Evolutionary conservation across 2,113 vertebrate genomes (phyloP), one percentile per base, ranked within the genome.

Genomic region (Onychorhynchus coronatus): DNA sequence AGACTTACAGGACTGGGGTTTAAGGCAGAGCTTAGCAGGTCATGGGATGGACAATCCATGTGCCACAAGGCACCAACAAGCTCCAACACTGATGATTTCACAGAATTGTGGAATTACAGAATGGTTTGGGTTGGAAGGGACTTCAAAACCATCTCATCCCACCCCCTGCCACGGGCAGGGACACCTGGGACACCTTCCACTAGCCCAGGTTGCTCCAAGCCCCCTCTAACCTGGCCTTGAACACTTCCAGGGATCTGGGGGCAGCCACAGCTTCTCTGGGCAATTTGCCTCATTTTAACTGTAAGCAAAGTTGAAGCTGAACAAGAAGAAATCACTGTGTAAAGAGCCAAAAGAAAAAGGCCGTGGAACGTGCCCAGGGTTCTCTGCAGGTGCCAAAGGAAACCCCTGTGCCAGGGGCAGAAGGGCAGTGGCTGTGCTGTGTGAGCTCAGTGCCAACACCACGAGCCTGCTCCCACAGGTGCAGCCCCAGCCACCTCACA

Each of bases 21-120:
- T 37, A 19, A 41, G 46, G 63, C 35, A 39, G 42, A 59, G 59
- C 19, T 81, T 7, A 3, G 39, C 0, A 7, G 25, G 49, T 25
- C 28, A 27, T 9, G 31, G 10, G 27, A 11, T 6, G 46, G 53
- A 53, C 37, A 62, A 25, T 3, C 8, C 11, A 12, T 28, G 46
- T 6, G 65, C 46, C 50, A 4, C 0, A 7, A 27, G 2, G 41
- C 27, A 7, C 12, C 1, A 37, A 6, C 3, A 3, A 58, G 50
- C 30, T 28, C 9, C 13, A 3, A 61, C 39, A 55, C 0, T 3
- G 61, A 46, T 41, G 2, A 18, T 27, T 31, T 19, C 6, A 47
- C 17, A 79, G 62, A 8, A 35, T 42, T 12, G 15, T 12, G 63
- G 55, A 62, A 76, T 82, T 16, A 28, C 46, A 52, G 1, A 33